A percentile compares a stretch with the other conserved stretches of the same genome.
Conservation (phyloP, 2,113 vertebrate genomes). For the Psilopogon haemacephalus region DNA sequence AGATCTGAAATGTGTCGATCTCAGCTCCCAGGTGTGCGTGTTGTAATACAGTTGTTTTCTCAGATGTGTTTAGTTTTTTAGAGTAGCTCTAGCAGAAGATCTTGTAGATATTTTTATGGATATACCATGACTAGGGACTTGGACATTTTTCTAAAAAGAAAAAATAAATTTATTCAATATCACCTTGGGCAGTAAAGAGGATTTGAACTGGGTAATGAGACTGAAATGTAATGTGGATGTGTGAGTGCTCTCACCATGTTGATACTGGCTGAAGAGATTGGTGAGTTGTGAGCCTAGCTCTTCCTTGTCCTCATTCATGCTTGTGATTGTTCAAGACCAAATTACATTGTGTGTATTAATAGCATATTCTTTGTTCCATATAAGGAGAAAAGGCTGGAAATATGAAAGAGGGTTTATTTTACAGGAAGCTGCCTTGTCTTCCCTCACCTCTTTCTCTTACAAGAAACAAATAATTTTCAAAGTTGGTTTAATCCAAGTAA, state of each 20-base stretch:
- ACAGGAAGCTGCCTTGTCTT: neutral
- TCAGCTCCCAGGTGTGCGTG: neutral
- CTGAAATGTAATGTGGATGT: accelerated
- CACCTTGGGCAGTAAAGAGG: neutral
- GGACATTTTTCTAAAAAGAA: neutral
- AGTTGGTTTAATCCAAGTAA: neutral
- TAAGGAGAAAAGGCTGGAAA: neutral
- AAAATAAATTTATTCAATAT: neutral
- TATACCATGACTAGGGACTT: neutral
- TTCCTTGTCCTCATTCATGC: neutral
- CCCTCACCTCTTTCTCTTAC: neutral
- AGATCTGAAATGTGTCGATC: neutral
- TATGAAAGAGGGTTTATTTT: neutral
- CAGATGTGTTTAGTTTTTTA: neutral
- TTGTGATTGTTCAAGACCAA: neutral
- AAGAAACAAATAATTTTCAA: neutral
- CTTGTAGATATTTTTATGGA: neutral
- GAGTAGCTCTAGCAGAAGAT: neutral
- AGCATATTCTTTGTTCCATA: neutral
- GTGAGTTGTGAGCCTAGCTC: neutral
- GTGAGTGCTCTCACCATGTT: neutral
- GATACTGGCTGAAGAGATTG: neutral
- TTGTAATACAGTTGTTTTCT: neutral
- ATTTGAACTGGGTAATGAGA: neutral
- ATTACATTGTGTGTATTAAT: neutral